phyloP scores from a whole-genome alignment of 2,113 vertebrate species.

The Myxocyprinus asiaticus region DNA sequence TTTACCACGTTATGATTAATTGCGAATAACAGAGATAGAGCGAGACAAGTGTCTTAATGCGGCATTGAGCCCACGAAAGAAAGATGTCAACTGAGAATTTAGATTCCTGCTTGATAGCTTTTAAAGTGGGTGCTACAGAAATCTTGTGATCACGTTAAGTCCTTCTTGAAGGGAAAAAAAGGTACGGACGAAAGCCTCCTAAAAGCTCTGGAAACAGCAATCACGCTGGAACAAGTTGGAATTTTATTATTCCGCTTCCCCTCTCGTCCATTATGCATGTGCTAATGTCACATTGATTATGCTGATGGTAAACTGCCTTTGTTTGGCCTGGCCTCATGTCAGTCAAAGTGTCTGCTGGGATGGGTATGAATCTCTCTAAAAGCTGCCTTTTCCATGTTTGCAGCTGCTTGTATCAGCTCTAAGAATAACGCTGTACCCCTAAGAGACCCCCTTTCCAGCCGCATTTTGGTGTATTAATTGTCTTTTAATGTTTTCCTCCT shows the following conservation, averaged over 20 bases:
- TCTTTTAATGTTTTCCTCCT: constrained; percentile 77
- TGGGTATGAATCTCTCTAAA: constrained; percentile 71
- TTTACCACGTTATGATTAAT: constrained; percentile 55
- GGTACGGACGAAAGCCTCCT: constrained; percentile 39
- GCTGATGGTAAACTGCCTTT: constrained; percentile 75
- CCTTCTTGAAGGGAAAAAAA: constrained; percentile 61
- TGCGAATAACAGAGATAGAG: constrained; percentile 19
- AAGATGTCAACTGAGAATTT: constrained; percentile 57
- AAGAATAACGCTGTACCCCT: constrained; percentile 54
- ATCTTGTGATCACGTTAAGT: constrained; percentile 52
- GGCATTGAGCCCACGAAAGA: no score
- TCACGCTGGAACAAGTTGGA: constrained; percentile 24
- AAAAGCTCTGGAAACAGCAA: constrained; percentile 43
- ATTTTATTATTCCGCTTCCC: constrained; percentile 58
- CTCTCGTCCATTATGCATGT: constrained; percentile 60
- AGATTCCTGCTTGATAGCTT: constrained; percentile 63
- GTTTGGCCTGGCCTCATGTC: constrained; percentile 68
- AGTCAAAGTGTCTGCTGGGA: constrained; percentile 69
- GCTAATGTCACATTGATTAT: constrained; percentile 84
- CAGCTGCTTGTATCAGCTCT: constrained; percentile 47
- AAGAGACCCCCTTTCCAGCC: constrained; percentile 53
- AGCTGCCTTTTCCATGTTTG: constrained; percentile 72
- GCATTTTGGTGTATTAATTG: constrained; percentile 74
- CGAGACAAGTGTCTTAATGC: constrained; percentile 11
- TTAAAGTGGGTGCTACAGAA: constrained; percentile 67